Conservation (phyloP, 2,888 invertebrate species). For the Hololepta plana region DNA sequence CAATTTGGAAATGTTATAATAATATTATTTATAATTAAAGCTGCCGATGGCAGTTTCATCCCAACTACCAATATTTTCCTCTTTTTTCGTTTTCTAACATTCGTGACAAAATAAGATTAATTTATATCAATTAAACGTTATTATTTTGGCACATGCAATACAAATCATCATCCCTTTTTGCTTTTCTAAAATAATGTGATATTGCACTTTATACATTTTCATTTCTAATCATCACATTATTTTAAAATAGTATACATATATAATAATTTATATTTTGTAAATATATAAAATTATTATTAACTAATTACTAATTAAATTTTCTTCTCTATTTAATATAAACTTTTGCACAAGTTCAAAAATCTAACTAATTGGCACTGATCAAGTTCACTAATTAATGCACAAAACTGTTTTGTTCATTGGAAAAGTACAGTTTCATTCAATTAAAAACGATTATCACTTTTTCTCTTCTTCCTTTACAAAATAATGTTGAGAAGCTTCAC, state of each 20-base stretch:
- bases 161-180: too few relatives aligned
- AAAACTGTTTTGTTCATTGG: conserved; percentile 4
- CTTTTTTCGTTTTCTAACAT: conserved; percentile 2
- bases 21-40: conserved; percentile 16
- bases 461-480: conserved; percentile 11
- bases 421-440: background rate
- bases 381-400: conserved; percentile 5
- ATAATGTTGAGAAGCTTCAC: conserved; percentile 15
- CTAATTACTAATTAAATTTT: too few relatives aligned
- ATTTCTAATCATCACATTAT: too few relatives aligned
- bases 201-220: too few relatives aligned
- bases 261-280: too few relatives aligned
- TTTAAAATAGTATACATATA: too few relatives aligned
- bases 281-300: too few relatives aligned
- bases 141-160: too few relatives aligned
- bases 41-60: conserved; percentile 16
- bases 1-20: conserved; percentile 4
- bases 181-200: too few relatives aligned
- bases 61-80: conserved; percentile 9
- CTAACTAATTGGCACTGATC: conserved; percentile 3
- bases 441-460: conserved; percentile 10
- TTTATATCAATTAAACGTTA: too few relatives aligned
- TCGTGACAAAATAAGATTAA: conserved; percentile 3
- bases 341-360: conserved; percentile 5
- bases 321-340: too few relatives aligned